Percentiles rank a stretch among this genome's conserved stretches.
Conservation (phyloP, 2,113 vertebrate genomes). For the Thalassarche chlororhynchos region DNA sequence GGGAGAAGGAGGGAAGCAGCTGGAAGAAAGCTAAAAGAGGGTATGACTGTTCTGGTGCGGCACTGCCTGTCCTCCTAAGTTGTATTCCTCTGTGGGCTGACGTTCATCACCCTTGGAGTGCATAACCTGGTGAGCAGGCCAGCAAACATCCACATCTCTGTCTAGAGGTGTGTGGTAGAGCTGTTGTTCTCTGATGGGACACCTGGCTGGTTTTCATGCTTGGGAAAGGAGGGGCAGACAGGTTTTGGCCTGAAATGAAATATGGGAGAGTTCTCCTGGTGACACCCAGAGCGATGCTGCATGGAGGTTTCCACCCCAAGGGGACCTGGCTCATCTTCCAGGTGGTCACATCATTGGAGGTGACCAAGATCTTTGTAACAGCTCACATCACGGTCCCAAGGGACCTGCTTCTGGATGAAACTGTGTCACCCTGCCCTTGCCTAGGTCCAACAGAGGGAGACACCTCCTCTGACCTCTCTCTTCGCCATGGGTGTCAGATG, state of each 20-base stretch:
- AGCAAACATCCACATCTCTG: not conserved
- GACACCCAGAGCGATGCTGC: not conserved
- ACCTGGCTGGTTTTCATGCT: not conserved
- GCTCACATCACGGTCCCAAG: not conserved
- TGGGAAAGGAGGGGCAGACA: not conserved
- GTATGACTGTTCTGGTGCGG: not conserved
- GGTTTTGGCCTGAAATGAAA: not conserved
- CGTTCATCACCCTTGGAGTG: not conserved
- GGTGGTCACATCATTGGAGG: not conserved
- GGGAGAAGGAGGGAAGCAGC: not conserved
- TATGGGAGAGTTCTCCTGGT: not conserved
- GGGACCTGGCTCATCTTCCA: not conserved
- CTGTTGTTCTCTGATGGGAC: not conserved
- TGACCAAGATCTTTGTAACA: not conserved
- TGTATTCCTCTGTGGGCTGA: not conserved
- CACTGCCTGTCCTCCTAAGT: not conserved
- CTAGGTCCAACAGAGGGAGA: fast-evolving
- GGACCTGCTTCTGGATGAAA: not conserved
- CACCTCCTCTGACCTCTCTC: not conserved
- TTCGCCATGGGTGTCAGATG: not conserved
- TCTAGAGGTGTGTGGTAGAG: not conserved
- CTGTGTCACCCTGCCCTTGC: not conserved
- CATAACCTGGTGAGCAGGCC: not conserved
- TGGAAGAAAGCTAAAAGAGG: slow-evolving; percentile 30
- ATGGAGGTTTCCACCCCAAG: not conserved